phyloP scores from a whole-genome alignment of 2,113 vertebrate genomes.

The Notarius quadriscutis region DNA sequence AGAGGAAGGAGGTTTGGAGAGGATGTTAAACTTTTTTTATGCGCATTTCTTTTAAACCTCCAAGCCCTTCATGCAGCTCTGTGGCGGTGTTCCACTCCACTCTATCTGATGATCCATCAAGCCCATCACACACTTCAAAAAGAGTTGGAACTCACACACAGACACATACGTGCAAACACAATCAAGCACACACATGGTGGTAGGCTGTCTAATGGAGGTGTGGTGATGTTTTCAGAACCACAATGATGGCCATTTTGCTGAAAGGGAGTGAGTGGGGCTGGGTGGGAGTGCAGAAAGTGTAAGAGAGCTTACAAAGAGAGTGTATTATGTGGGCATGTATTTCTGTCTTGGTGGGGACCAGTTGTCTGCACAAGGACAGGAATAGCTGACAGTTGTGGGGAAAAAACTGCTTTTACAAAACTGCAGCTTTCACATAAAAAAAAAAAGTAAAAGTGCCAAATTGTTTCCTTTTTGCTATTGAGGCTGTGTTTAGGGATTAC shows the following conservation, averaged over 20 bases:
- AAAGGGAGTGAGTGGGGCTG: constrained; percentile 20
- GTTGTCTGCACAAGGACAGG: neutral
- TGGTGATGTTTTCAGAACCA: constrained; percentile 33
- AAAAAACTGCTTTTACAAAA: neutral
- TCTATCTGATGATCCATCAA: constrained; percentile 47
- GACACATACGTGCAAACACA: neutral
- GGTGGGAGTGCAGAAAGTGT: constrained; percentile 23
- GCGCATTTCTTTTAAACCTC: constrained; percentile 34
- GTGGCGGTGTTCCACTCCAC: constrained; percentile 24
- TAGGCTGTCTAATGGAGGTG: constrained; percentile 33
- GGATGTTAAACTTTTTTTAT: constrained; percentile 55
- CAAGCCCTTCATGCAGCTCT: neutral
- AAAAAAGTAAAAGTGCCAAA: neutral
- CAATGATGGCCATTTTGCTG: constrained; percentile 23
- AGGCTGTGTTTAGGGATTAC: neutral
- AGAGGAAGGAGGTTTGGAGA: constrained; percentile 43
- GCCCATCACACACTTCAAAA: constrained; percentile 39
- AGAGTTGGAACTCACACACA: constrained; percentile 1
- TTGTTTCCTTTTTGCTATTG: neutral
- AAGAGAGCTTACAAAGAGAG: constrained; percentile 8
- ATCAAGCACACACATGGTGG: neutral
- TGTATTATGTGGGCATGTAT: neutral
- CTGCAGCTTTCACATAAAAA: neutral
- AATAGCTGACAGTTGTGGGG: no score
- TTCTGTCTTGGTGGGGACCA: neutral